Evolutionary conservation across 2,113 vertebrate genomes (phyloP).

Genomic region (Chaetodon trifascialis): DNA sequence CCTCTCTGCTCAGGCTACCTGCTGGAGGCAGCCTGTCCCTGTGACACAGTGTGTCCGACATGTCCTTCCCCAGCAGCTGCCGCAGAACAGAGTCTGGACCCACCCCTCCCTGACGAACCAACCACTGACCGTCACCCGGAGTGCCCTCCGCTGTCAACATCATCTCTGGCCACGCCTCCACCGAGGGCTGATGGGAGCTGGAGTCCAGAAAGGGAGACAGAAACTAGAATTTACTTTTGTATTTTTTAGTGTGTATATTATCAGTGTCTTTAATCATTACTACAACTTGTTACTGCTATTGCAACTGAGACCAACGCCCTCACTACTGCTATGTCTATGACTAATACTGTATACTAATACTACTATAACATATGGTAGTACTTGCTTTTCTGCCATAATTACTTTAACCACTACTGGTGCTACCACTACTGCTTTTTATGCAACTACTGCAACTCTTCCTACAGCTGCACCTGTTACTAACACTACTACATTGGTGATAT

Average conservation of each 20-base stretch:
- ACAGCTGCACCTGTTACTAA: not conserved
- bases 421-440: not conserved
- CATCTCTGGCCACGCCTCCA: conserved; percentile 90
- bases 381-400: not conserved
- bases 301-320: no score
- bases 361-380: no score
- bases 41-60: conserved; percentile 86
- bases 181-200: conserved; percentile 89
- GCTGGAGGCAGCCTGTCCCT: conserved; percentile 86
- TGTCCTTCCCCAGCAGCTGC: conserved; percentile 92
- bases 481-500: not conserved
- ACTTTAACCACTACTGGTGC: not conserved
- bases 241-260: fast-evolving
- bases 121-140: conserved; percentile 77
- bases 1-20: conserved; percentile 67
- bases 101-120: conserved; percentile 89
- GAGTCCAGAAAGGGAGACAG: conserved; percentile 65
- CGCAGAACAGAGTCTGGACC: conserved; percentile 90
- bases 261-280: not conserved
- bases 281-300: not conserved
- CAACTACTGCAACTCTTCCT: not conserved
- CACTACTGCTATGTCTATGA: not conserved
- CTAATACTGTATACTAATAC: no score
- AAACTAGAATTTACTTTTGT: not conserved
- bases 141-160: conserved; percentile 81